phyloP scores from a whole-genome alignment of 2,797 vertebrate species.

The Aselliscus stoliczkanus region DNA sequence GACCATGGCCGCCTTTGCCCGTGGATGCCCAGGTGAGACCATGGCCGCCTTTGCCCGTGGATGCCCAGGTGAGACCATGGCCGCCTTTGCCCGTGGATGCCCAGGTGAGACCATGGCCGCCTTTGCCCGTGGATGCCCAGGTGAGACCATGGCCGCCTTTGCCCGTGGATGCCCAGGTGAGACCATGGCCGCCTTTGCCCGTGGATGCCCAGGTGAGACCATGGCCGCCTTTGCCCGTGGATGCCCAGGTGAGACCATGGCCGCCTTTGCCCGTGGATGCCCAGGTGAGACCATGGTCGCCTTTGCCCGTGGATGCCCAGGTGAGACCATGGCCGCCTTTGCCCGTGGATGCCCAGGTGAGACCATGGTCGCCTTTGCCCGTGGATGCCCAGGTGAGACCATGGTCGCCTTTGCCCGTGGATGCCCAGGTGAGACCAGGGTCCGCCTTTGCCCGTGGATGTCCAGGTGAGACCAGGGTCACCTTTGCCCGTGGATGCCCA shows the following conservation, averaged over 20 bases:
- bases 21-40: background rate
- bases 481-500: background rate
- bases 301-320: background rate
- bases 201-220: background rate
- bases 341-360: background rate
- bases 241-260: background rate
- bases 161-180: background rate
- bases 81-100: background rate
- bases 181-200: background rate
- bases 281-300: background rate
- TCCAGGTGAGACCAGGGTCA: background rate
- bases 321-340: background rate
- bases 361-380: background rate
- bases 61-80: background rate
- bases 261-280: background rate
- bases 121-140: background rate
- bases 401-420: background rate
- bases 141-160: background rate
- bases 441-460: background rate
- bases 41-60: background rate
- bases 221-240: background rate
- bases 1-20: background rate
- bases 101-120: background rate
- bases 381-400: background rate
- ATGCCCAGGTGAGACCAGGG: background rate